Evolutionary conservation across 2,113 vertebrate genomes (phyloP).

Genomic region (Rostratula benghalensis): DNA sequence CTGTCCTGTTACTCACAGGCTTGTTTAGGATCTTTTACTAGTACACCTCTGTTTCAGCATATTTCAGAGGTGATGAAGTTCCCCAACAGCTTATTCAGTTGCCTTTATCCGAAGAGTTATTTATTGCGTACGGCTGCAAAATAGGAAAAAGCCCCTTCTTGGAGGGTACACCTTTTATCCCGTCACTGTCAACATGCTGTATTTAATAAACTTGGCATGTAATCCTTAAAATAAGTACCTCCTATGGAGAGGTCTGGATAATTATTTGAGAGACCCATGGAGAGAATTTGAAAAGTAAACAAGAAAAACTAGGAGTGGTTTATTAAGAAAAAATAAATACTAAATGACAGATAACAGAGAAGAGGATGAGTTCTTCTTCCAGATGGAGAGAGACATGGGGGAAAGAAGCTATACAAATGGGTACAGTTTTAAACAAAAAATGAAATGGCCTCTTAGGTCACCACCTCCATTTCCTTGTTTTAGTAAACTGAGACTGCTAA

Average conservation of each 20-base stretch:
- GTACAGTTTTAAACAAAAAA: neutral
- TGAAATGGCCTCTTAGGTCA: neutral
- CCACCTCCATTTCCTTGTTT: neutral
- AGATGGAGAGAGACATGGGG: neutral
- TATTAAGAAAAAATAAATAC: neutral
- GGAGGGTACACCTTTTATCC: neutral
- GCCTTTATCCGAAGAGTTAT: neutral
- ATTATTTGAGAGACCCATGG: neutral
- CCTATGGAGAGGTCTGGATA: neutral
- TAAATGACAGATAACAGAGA: neutral
- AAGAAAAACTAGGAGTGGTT: neutral
- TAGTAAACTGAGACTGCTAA: neutral
- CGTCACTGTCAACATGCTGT: neutral
- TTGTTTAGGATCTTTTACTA: neutral
- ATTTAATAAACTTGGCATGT: neutral
- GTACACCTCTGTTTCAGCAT: neutral
- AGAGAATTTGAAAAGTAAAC: neutral
- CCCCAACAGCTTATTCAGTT: neutral
- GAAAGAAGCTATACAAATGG: neutral
- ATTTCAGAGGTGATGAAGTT: neutral
- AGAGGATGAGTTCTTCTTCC: neutral
- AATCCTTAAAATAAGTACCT: neutral
- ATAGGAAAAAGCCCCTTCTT: neutral
- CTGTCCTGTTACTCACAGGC: neutral
- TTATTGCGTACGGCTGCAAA: neutral